Base-by-base conservation (phyloP, 2,888 invertebrate species). In the Pammene fasciana region DNA sequence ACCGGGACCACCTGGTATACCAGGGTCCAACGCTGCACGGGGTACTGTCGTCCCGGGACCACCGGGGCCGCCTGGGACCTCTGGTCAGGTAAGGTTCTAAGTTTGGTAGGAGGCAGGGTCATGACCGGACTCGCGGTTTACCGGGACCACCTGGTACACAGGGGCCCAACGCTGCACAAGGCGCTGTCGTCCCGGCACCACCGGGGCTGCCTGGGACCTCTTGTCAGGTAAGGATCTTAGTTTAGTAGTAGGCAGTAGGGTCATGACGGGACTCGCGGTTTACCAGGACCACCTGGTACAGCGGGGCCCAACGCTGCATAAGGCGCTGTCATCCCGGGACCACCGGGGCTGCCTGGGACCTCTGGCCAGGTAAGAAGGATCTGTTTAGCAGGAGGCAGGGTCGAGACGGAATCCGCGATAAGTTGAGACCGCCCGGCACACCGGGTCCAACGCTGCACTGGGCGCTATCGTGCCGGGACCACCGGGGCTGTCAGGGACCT, bases 311-410 rank as follows among this genome's bases (percentile, higher is more conserved):
- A 82, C 72, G 78, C 81, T 0, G 80, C 84, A 36, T 85, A 86
- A 14, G 75, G 74, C 0, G 61, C 76, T 13, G 77, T 80, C 5
- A 70, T 84, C 0, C 80, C 86, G 0, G 93, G 91, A 0, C 77
- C 83, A 0, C 82, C 89, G 11, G 94, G 94, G 0, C 80, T 84
- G 0, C 84, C 82, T 34, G 94, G 94, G 0, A 84, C 82, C 55
- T 78, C 50, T n/a, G 91, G 90, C 65, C 77, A 79, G 79, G 90
- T 90, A n/a, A n/a, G n/a, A 77, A 77, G 36, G 36, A 36, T 36
- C 36, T 36, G n/a, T n/a, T n/a, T n/a, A n/a, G n/a, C n/a, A n/a
- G n/a, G n/a, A n/a, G n/a, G n/a, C n/a, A n/a, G n/a, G n/a, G n/a
- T n/a, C n/a, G n/a, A n/a, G n/a, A n/a, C n/a, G n/a, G n/a, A n/a